A percentile compares a stretch with the other conserved stretches of the same genome.
These are phyloP conservation scores for Symphodus melops DNA, from an alignment of 2,113 vertebrate species.

Conservation along the genomic window DNA sequence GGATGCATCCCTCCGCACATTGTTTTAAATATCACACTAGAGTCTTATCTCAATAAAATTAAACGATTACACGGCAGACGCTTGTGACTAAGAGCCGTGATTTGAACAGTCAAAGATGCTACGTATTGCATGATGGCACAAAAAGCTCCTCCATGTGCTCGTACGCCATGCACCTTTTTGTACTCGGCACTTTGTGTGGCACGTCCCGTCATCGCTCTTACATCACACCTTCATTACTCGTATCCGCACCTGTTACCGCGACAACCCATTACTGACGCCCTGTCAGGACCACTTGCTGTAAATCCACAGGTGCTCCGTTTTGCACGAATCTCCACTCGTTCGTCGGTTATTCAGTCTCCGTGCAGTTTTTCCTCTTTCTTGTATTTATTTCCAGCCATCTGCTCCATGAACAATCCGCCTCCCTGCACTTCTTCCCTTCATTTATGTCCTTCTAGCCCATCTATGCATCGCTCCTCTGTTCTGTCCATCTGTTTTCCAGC, in stretches of 20 bases:
- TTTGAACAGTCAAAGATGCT: background rate
- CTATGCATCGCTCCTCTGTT: conserved; percentile 7
- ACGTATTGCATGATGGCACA: too few species aligned
- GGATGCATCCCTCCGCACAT: background rate
- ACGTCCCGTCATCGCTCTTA: conserved; percentile 32
- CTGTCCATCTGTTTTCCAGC: conserved; percentile 29
- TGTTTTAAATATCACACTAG: too few species aligned
- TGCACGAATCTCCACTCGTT: conserved; percentile 4
- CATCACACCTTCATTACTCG: conserved; percentile 25
- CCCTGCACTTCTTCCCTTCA: background rate
- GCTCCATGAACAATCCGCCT: conserved; percentile 17
- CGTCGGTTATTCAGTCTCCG: background rate
- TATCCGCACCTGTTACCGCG: background rate
- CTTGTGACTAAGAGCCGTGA: too few species aligned
- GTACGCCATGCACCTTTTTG: background rate
- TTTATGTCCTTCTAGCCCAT: background rate
- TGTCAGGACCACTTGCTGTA: conserved; percentile 13
- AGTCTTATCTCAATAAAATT: background rate
- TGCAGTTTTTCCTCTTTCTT: background rate
- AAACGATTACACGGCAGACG: background rate
- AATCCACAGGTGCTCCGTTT: conserved; percentile 31
- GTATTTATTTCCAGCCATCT: conserved; percentile 31
- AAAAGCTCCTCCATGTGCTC: background rate
- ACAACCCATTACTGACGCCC: conserved; percentile 5
- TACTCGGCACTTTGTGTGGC: background rate